Conservation (phyloP, 2,888 invertebrate genomes). For the Drosophila flavopinicola region DNA sequence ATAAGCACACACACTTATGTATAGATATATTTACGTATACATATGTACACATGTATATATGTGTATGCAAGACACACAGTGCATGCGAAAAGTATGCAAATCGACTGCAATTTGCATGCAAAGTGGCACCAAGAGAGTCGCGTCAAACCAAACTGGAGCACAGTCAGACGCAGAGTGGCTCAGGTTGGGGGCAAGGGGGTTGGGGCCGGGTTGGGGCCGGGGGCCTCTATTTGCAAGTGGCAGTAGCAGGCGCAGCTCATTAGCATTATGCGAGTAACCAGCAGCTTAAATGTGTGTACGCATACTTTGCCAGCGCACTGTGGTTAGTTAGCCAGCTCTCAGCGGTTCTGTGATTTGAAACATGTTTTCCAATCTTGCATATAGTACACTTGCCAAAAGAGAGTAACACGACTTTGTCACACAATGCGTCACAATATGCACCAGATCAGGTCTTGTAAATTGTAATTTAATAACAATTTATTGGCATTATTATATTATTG, state of each 20-base stretch:
- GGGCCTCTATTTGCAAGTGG: conserved; percentile 15
- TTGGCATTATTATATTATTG: too few relatives aligned
- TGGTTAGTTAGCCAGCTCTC: conserved; percentile 28
- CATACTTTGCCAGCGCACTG: conserved; percentile 34
- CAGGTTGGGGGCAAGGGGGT: not conserved
- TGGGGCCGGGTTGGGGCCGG: not conserved
- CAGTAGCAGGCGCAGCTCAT: conserved; percentile 48
- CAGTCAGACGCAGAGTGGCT: conserved; percentile 2
- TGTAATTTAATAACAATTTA: too few relatives aligned
- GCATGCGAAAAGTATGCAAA: conserved; percentile 75
- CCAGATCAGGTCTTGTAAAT: too few relatives aligned
- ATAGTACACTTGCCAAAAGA: not conserved
- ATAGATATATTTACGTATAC: not conserved
- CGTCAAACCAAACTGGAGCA: conserved; percentile 48
- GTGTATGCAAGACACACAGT: conserved; percentile 43
- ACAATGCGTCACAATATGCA: not conserved
- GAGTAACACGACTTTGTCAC: not conserved
- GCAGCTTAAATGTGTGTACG: conserved; percentile 16
- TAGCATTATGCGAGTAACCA: conserved; percentile 47
- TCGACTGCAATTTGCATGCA: conserved; percentile 74
- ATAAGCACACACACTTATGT: conserved; percentile 17
- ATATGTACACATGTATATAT: not conserved
- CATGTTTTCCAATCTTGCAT: not conserved
- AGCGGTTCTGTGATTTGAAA: conserved; percentile 24
- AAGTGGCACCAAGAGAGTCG: conserved; percentile 68